phyloP scores from a whole-genome alignment of 2,113 vertebrate species.

The Hippocampus guttulatus region DNA sequence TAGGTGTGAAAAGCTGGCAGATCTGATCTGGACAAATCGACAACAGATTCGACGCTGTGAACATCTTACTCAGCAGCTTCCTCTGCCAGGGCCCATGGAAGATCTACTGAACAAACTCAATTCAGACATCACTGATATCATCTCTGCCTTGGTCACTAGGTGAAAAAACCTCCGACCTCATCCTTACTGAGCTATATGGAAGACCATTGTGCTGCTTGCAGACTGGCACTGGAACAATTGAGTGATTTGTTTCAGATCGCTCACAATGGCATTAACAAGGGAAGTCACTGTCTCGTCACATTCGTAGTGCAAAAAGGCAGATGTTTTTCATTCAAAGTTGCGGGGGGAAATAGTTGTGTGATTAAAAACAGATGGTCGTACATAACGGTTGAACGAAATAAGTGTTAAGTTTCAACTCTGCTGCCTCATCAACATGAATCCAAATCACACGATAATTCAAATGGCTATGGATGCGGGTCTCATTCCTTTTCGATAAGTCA shows the following conservation, averaged over 20 bases:
- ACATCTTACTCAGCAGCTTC: conserved; percentile 90
- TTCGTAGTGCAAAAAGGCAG: neutral
- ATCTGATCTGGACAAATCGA: conserved; percentile 94
- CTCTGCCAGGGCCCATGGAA: conserved; percentile 86
- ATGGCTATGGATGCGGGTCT: neutral
- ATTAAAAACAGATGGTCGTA: neutral
- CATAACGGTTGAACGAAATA: neutral
- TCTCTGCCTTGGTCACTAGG: conserved; percentile 94
- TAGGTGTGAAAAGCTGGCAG: conserved; percentile 94
- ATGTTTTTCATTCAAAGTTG: neutral
- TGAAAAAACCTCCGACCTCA: conserved; percentile 34
- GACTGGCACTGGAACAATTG: neutral
- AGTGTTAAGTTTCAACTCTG: too few relatives aligned
- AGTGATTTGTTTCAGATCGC: neutral
- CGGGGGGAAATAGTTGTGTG: too few relatives aligned
- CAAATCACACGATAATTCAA: neutral
- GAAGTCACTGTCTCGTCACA: neutral
- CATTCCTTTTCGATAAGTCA: neutral
- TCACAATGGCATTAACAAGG: too few relatives aligned
- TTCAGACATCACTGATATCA: conserved; percentile 86
- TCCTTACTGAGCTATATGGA: neutral
- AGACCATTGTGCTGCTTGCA: neutral
- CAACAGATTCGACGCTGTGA: conserved; percentile 91
- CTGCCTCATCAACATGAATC: neutral
- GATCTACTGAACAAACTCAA: conserved; percentile 87